These are phyloP conservation scores for Trachelipus rathkii DNA, from an alignment of 1,140 invertebrate species.

Conservation along the genomic window DNA sequence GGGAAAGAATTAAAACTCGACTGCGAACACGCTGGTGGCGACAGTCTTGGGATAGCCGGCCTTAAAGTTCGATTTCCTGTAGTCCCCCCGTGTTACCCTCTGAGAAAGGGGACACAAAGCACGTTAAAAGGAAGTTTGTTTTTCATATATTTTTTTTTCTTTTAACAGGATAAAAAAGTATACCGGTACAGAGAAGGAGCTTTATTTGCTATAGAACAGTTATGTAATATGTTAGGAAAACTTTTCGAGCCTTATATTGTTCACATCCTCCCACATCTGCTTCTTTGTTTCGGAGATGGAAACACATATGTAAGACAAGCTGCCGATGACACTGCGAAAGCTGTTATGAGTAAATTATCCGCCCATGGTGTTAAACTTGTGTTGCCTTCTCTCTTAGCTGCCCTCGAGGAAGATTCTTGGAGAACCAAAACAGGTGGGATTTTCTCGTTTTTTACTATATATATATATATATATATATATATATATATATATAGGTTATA, in stretches of 20 bases:
- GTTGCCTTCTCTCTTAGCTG: constrained; percentile 79
- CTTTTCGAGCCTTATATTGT: constrained; percentile 98
- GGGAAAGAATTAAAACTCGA: too few species aligned
- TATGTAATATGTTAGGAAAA: constrained; percentile 89
- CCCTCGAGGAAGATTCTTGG: constrained; percentile 97
- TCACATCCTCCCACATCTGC: constrained; percentile 87
- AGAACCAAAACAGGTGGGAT: constrained; percentile 79
- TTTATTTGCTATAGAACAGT: constrained; percentile 94
- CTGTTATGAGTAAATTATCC: constrained; percentile 93
- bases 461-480: too few species aligned
- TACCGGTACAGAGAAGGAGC: constrained; percentile 89
- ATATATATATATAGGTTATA: too few species aligned
- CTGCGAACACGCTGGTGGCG: too few species aligned
- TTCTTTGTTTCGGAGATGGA: constrained; percentile 92
- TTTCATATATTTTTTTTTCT: constrained; percentile 22
- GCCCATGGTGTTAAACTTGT: constrained; percentile 96
- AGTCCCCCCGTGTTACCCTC: too few species aligned
- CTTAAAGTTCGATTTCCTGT: too few species aligned
- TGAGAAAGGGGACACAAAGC: too few species aligned
- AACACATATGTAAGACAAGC: constrained; percentile 80
- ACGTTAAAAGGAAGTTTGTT: too few species aligned
- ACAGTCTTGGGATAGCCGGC: too few species aligned
- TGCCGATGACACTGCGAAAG: constrained; percentile 88
- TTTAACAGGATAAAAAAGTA: constrained; percentile 90
- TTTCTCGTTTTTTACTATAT: too few species aligned